Evolutionary conservation across 2,888 invertebrate species (phyloP).

Genomic region (Aspidiotus rigidus): DNA sequence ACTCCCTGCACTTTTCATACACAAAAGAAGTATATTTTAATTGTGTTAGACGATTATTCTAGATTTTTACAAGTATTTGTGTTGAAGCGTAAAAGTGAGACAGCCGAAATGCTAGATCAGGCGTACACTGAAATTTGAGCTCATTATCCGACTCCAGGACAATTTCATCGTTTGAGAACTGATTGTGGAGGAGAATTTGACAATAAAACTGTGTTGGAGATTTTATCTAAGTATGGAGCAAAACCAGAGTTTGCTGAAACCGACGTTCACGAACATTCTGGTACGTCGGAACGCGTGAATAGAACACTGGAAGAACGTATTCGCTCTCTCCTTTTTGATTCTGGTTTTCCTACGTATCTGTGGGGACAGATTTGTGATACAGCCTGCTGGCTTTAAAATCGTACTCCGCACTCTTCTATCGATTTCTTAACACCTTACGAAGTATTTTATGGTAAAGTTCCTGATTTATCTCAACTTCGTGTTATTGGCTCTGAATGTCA

Average conservation of each 20-base stretch:
- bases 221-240: background rate
- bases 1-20: background rate
- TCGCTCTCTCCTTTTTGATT: background rate
- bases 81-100: slow-evolving; percentile 5
- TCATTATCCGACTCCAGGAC: background rate
- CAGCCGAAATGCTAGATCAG: background rate
- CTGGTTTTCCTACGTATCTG: too few species aligned
- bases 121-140: background rate
- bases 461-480: background rate
- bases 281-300: background rate
- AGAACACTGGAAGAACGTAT: background rate
- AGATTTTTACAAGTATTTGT: slow-evolving; percentile 6
- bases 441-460: slow-evolving; percentile 6
- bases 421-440: background rate
- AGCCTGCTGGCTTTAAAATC: background rate
- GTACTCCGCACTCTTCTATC: background rate
- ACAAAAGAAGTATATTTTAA: slow-evolving; percentile 1
- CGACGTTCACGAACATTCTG: background rate
- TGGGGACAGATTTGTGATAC: background rate
- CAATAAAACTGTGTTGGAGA: background rate
- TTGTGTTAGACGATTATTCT: slow-evolving; percentile 1
- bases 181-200: background rate
- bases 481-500: background rate
- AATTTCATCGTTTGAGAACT: too few species aligned
- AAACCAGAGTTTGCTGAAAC: background rate